Base-by-base conservation (phyloP, 1,140 invertebrate species). In the Cheumatopsyche charites region DNA sequence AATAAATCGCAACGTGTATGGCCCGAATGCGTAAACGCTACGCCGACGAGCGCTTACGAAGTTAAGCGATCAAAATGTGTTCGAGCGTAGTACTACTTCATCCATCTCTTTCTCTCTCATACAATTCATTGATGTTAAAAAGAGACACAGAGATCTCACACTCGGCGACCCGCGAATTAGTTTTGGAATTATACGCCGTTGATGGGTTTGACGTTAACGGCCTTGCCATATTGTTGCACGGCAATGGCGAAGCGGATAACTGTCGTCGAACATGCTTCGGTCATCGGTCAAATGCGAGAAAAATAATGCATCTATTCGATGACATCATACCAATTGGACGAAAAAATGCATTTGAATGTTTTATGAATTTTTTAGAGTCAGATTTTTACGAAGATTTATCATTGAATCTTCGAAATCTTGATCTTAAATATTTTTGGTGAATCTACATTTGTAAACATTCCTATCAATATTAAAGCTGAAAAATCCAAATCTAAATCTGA, bases 201-300 rank as follows among this genome's bases (percentile, higher is more conserved):
- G 63, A 67, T 67, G 63, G 12, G 47, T 67, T 67, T 67, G 42
- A 67, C 63, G 63, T 67, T 47, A 67, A 67, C 63, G 63, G 43
- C 63, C 63, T 67, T 67, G 42, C 63, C 63, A 15, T 67, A 67
- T 47, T 25, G 63, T 67, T 58, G 25, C 55, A 26, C 55, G 29
- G 29, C 55, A 58, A 58, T 58, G 21, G 21, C 19, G 13, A 12
- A 13, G 12, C 13, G 15, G 43, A 47, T 47, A 47, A 47, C 19
- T 58, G 21, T 58, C 21, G 55, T 58, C 21, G 23, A n/a, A 11
- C 55, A 58, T 4, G 12, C 21, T 9, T 36, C 21, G 55, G 21
- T 58, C 21, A 23, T 58, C 21, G 2, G 4, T 25, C 19, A 9
- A 23, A 19, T 49, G 45, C 4, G 6, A 11, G n/a, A 49, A 49